Evolutionary conservation across 2,888 invertebrate species (phyloP), one percentile per base, ranked within the genome.

Genomic region (Synergus itoensis): DNA sequence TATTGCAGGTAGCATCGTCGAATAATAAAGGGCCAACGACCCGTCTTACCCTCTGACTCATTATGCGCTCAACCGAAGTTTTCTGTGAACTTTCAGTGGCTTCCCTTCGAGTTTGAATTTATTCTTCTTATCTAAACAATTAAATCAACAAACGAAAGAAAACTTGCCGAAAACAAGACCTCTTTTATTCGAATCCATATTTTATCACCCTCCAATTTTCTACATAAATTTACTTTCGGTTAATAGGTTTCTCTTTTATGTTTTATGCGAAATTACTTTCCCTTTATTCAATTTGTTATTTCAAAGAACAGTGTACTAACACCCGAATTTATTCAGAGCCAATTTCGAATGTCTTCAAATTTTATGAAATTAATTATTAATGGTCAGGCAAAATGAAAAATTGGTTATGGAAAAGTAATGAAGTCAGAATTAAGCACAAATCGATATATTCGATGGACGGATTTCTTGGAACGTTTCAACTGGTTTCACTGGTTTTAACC

Each of bases 1-100:
- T 67, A 79, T 45, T 67, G 79, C 78, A 75, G 79, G 65, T 65
- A n/a, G 79, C 81, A 82, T 80, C 80, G 83, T 73, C 53, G 73
- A 73, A 73, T 73, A 73, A 87, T 84, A 79, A 83, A 87, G 86
- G 88, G 87, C 88, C 88, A 88, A 87, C 87, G 88, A 89, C 89
- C 88, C 87, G 86, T 84, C 85, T 88, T 88, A 87, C 87, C 85
- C 86, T 88, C 87, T 87, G 88, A 88, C 88, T 88, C 84, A 63
- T 7, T 73, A n/a, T 36, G 28, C 53, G 73, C n/a, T 73, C 73
- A 40, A 53, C 28, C 73, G 36, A 53, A 43, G 36, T 45, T 64
- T 21, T 16, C 65, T 16, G 11, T 4, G 45, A 53, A 69, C 63
- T 76, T 77, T 18, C 18, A 64, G 36, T 62, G 40, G 21, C 45